These are phyloP conservation scores for Palythoa heliodiscus DNA, from an alignment of 92 coral and sea anemone species.

Conservation along the genomic window DNA sequence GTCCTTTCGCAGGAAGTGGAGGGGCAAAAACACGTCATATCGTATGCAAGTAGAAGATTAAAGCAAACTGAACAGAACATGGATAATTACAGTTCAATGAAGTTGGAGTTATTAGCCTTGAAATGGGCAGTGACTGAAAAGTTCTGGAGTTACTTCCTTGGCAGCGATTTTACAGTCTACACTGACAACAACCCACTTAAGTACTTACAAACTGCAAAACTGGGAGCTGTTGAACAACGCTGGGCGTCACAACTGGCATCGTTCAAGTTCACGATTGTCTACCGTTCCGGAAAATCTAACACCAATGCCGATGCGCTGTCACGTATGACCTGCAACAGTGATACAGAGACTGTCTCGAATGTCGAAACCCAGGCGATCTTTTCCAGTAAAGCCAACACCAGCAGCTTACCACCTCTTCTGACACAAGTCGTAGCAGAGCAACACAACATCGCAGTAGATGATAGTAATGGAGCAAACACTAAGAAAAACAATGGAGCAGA, in stretches of 20 bases:
- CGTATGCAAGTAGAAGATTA: constrained; percentile 32
- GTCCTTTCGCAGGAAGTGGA: constrained; percentile 31
- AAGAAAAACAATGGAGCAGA: neutral
- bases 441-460: constrained; percentile 14
- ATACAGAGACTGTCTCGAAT: neutral
- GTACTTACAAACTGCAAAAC: neutral
- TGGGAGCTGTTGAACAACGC: too few relatives aligned
- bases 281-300: constrained; percentile 31
- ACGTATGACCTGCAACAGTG: constrained; percentile 16
- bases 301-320: constrained; percentile 48
- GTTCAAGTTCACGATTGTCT: constrained; percentile 39
- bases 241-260: constrained; percentile 9
- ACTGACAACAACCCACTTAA: constrained; percentile 21
- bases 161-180: neutral
- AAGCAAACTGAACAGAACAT: neutral
- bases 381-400: constrained; percentile 5
- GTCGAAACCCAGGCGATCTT: neutral
- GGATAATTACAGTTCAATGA: neutral
- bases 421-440: constrained; percentile 1
- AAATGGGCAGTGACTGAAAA: constrained; percentile 9
- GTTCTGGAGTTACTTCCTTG: neutral
- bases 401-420: neutral
- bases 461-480: neutral
- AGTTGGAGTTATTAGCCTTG: neutral
- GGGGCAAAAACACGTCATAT: constrained; percentile 1